Evolutionary conservation across 2,888 invertebrate species (phyloP), one percentile per base, ranked within the genome.

Genomic region (Syrphus vitripennis): DNA sequence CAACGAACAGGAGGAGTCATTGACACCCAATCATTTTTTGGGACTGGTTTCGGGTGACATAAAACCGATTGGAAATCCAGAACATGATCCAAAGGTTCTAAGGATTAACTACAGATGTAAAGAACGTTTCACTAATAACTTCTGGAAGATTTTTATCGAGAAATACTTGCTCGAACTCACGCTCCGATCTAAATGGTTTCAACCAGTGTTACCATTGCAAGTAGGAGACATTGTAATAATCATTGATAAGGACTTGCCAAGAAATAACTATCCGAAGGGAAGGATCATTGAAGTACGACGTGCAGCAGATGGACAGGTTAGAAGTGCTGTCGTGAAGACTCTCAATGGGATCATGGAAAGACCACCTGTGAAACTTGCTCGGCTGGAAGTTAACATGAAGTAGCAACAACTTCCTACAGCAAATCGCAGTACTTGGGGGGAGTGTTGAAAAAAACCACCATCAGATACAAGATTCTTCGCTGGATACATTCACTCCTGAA

Each of bases 21-120:
- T 89, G 12, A 89, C 89, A 1, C 88, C 88, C 0, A 89, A 89
- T 55, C 88, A 89, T 76, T 88, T 89, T 65, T 70, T 89, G 37
- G n/a, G 57, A 26, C 31, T 70, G 16, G 3, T 42, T 24, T 83
- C 79, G 7, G 75, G 48, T n/a, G 79, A 40, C 31, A 63, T 24
- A 1, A 48, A 48, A n/a, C 53, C 34, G 12, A 19, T 48, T 0
- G 70, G 65, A 2, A 26, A 24, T 31, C 34, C 24, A 0, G 61
- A 45, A 9, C 19, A 55, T 4, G 45, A 34, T 3, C 9, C 9
- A 24, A 9, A 26, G 1, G 19, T 57, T 12, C 42, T 67, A 45
- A 59, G 24, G 14, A 5, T 12, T 1, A 34, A 29, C 16, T 67
- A 59, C 10, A 26, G 40, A 53, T 19, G 12, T 3, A 53, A 59